phyloP scores from a whole-genome alignment of 1,140 invertebrate genomes.

The Musca vetustissima region DNA sequence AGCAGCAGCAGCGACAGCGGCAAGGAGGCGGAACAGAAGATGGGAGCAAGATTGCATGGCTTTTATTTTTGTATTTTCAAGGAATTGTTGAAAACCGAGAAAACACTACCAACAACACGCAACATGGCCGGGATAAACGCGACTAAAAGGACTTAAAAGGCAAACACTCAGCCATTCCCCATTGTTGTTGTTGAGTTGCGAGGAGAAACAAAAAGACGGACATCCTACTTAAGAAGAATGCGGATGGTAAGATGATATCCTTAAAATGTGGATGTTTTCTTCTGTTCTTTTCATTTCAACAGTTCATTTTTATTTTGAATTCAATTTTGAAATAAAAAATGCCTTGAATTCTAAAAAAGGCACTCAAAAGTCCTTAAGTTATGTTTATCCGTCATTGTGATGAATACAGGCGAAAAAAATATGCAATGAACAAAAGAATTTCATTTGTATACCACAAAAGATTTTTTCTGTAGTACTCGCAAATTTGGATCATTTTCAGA shows the following conservation, averaged over 20 bases:
- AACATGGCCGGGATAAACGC: neutral
- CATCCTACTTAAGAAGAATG: conserved; percentile 22
- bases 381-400: conserved; percentile 44
- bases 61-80: too few relatives aligned
- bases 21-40: neutral
- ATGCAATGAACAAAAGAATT: too few relatives aligned
- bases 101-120: neutral
- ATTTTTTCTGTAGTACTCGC: too few relatives aligned
- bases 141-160: conserved; percentile 7
- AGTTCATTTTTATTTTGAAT: neutral
- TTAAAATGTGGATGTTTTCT: too few relatives aligned
- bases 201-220: conserved; percentile 11
- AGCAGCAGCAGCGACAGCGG: too few relatives aligned
- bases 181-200: neutral
- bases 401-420: conserved; percentile 31
- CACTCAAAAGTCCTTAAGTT: conserved; percentile 56
- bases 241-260: conserved; percentile 17
- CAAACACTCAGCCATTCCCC: neutral
- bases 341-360: conserved; percentile 39
- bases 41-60: neutral
- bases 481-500: too few relatives aligned
- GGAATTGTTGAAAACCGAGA: neutral
- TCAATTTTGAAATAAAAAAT: conserved; percentile 8
- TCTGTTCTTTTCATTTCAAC: too few relatives aligned
- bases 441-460: too few relatives aligned